These are phyloP conservation scores for Henricia sp. DNA, from an alignment of 53 echinoderm and acorn worm species.

Conservation along the genomic window DNA sequence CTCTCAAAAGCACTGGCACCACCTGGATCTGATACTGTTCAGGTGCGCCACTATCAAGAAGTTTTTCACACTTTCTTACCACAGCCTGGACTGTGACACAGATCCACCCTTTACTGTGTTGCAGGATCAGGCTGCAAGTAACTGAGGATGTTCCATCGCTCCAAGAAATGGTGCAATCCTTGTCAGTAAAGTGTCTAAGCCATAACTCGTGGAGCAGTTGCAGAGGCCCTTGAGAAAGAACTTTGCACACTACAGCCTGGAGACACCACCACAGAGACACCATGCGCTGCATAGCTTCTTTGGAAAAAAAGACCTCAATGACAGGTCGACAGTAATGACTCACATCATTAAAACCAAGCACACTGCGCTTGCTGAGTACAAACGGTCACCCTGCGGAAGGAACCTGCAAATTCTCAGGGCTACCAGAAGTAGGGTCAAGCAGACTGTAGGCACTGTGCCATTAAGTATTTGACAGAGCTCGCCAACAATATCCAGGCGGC, in stretches of 20 bases:
- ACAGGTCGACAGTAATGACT: conserved; percentile 27
- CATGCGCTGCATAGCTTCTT: conserved; percentile 40
- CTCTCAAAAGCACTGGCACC: conserved; percentile 49
- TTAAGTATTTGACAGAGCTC: conserved; percentile 30
- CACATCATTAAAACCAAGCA: conserved; percentile 66
- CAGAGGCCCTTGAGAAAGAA: conserved; percentile 2
- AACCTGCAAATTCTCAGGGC: conserved; percentile 11
- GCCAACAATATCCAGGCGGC: conserved; percentile 2
- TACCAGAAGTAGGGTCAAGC: conserved; percentile 20
- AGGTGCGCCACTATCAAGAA: conserved; percentile 28
- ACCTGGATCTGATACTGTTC: conserved; percentile 36
- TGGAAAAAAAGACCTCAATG: conserved; percentile 26
- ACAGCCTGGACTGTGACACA: conserved; percentile 53
- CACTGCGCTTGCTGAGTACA: conserved; percentile 40
- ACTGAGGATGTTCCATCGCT: conserved; percentile 5
- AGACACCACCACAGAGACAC: conserved; percentile 28
- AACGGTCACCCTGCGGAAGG: conserved; percentile 22
- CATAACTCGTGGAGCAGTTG: conserved; percentile 25
- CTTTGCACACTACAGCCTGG: neutral
- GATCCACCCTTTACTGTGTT: conserved; percentile 34
- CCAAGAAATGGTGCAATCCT: conserved; percentile 21
- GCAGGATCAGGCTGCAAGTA: conserved; percentile 16
- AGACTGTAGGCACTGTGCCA: conserved; percentile 19
- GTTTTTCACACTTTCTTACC: conserved; percentile 8
- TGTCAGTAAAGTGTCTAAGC: conserved; percentile 20